Evolutionary conservation across 2,113 vertebrate genomes (phyloP).

Genomic region (Alexandromys fortis): DNA sequence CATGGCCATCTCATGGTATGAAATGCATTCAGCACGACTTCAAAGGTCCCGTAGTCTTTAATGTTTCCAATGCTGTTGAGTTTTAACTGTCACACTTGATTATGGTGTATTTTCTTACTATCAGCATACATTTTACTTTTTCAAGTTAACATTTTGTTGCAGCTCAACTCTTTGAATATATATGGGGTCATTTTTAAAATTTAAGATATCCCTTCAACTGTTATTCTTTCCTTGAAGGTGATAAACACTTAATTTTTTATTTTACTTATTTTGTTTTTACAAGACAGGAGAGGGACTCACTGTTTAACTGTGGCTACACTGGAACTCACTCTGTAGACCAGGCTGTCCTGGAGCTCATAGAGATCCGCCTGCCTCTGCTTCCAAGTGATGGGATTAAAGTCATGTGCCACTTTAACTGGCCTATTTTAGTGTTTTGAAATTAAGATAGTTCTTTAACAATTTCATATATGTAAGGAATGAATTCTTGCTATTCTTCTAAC

Average conservation of each 20-base stretch:
- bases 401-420: background rate
- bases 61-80: background rate
- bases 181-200: background rate
- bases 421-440: background rate
- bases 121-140: conserved; percentile 27
- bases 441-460: background rate
- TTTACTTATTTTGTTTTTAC: background rate
- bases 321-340: background rate
- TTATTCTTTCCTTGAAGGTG: conserved; percentile 33
- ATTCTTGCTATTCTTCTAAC: background rate
- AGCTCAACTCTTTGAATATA: conserved; percentile 9
- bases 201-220: background rate
- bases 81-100: background rate
- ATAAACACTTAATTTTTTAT: accelerated
- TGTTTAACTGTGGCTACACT: background rate
- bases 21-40: background rate
- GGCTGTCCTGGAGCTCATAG: background rate
- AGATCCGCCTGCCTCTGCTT: background rate
- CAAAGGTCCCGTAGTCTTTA: background rate
- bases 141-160: background rate
- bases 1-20: background rate
- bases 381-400: background rate
- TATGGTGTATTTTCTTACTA: background rate
- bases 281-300: background rate
- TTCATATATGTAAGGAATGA: background rate